phyloP scores from a whole-genome alignment of 30 jellyfish, hydroid and myxozoan genomes.

The Cassiopea andromeda region DNA sequence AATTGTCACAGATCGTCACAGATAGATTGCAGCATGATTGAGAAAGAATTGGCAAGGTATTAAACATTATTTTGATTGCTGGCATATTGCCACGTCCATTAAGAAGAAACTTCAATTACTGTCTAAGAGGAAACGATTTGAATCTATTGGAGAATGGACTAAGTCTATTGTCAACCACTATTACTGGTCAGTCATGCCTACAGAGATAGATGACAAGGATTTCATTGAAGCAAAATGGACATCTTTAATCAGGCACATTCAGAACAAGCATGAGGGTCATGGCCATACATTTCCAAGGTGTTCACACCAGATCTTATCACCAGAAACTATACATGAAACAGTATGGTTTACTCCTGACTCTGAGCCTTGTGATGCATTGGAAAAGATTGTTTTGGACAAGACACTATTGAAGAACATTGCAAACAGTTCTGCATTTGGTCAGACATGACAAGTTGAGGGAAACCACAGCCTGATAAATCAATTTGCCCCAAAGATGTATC shows the following conservation, averaged over 20 bases:
- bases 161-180: conserved; percentile 67
- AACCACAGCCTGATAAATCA: conserved; percentile 44
- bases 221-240: conserved; percentile 39
- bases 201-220: conserved; percentile 46
- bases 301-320: conserved; percentile 42
- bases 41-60: conserved; percentile 34
- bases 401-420: conserved; percentile 46
- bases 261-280: conserved; percentile 52
- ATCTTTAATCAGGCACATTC: conserved; percentile 37
- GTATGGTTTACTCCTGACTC: conserved; percentile 60
- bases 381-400: conserved; percentile 44
- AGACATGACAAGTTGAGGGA: conserved; percentile 48
- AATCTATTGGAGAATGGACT: conserved; percentile 42
- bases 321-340: conserved; percentile 52
- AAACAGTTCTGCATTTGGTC: conserved; percentile 57
- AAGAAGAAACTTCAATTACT: conserved; percentile 39
- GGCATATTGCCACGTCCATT: conserved; percentile 65
- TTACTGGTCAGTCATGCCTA: conserved; percentile 72
- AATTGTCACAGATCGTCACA: conserved; percentile 64
- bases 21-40: conserved; percentile 51
- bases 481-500: conserved; percentile 55
- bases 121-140: conserved; percentile 31
- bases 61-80: conserved; percentile 59
- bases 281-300: conserved; percentile 25
- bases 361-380: conserved; percentile 61